Evolutionary conservation across 2,113 vertebrate genomes (phyloP).

Genomic region (Malurus alboscapulatus): DNA sequence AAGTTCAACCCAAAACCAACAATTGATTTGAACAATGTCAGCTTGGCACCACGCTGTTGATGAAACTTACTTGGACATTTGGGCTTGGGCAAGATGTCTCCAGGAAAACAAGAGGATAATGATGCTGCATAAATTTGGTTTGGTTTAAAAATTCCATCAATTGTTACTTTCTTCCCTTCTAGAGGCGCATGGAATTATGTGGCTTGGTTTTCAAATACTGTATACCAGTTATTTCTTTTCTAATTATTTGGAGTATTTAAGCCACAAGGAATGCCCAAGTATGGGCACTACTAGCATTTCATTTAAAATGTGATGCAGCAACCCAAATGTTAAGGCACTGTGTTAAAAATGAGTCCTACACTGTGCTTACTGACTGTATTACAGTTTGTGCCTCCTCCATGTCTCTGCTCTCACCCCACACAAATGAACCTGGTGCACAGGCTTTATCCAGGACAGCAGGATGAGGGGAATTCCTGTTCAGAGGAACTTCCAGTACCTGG

Average conservation of each 20-base stretch:
- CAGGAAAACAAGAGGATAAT: not conserved
- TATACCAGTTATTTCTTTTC: not conserved
- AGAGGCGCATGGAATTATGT: not conserved
- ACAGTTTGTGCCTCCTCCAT: not conserved
- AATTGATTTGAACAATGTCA: not conserved
- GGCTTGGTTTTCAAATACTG: not conserved
- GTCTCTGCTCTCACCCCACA: not conserved
- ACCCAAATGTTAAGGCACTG: not conserved
- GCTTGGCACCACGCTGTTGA: not conserved
- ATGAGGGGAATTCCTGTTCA: not conserved
- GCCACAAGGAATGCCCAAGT: not conserved
- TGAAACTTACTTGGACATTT: not conserved
- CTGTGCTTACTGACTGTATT: not conserved
- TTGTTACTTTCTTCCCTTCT: not conserved
- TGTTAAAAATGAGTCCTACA: not conserved
- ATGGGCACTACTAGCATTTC: not conserved
- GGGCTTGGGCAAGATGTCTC: not conserved
- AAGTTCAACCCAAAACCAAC: not conserved
- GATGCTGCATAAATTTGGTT: not conserved
- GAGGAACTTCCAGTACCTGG: not conserved
- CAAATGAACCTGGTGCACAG: accelerated
- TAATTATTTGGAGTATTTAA: not conserved
- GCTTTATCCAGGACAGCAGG: not conserved
- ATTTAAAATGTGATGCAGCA: not conserved
- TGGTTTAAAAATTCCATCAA: not conserved